Percentiles rank a stretch among this genome's conserved stretches.
phyloP scores from a whole-genome alignment of 2,113 vertebrate species.

The Sciurus niger region DNA sequence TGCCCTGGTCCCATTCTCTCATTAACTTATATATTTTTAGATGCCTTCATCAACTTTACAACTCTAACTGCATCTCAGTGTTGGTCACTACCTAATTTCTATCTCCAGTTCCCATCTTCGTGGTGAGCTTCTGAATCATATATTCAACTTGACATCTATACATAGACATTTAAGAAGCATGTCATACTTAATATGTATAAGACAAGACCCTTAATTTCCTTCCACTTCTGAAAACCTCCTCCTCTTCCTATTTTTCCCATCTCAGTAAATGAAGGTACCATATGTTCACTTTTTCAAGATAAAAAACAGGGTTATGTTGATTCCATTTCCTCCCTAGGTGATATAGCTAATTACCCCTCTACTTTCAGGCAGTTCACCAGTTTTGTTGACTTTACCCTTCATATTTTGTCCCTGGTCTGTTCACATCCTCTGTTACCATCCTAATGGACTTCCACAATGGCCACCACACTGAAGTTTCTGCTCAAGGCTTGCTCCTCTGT shows the following conservation, averaged over 20 bases:
- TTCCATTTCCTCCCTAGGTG: background rate
- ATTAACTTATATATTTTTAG: background rate
- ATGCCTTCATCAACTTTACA: background rate
- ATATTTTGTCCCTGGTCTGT: background rate
- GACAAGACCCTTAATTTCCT: background rate
- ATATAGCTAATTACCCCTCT: background rate
- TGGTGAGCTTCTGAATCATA: background rate
- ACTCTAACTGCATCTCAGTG: background rate
- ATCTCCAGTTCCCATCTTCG: background rate
- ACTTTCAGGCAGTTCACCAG: background rate
- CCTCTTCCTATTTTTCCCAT: background rate
- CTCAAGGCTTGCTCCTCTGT: background rate
- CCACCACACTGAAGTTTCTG: background rate
- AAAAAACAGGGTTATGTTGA: background rate
- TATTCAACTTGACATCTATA: background rate
- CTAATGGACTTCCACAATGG: accelerated
- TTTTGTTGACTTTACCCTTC: background rate
- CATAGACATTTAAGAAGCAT: background rate
- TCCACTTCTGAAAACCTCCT: background rate
- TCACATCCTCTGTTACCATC: background rate
- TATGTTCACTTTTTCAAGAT: background rate
- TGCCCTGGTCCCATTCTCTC: background rate
- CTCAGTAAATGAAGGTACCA: background rate
- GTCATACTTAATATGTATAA: background rate
- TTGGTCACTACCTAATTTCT: background rate